Evolutionary conservation across 2,113 vertebrate species (phyloP), one percentile per base, ranked within the genome.

Genomic region (Sceloporus undulatus): DNA sequence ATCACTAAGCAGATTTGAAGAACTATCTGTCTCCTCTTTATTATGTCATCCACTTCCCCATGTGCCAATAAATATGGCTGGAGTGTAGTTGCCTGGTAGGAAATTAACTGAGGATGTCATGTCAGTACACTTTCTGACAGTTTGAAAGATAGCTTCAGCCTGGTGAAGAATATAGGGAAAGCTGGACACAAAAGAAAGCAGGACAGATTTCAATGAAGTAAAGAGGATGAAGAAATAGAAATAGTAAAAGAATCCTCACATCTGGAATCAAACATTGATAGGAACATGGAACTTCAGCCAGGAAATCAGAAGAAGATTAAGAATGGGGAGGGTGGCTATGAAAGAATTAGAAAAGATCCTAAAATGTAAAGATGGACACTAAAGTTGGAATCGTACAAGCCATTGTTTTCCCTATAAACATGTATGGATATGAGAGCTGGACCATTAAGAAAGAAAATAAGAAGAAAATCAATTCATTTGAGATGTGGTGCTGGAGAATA

Each of bases 51-150:
- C 79, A 42, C 59, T 59, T 73, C 54, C 81, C 73, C 74, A 74
- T 7, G 0, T 59, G 91, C 59, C 86, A 92, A 78, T 89, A 91
- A 91, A 91, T 10, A 76, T 40, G 88, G 91, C 89, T 0, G 0
- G 91, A 83, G 84, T 88, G 90, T 0, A 0, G 87, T 91, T 93
- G 89, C 90, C 91, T 75, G 78, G 83, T 65, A 0, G 2, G 74
- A 94, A 88, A 88, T 88, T 54, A 94, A 89, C 88, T 90, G 85
- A 90, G 91, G 88, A 75, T 88, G 87, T 93, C 84, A 73, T 87
- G 87, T 93, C 86, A 68, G 42, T 77, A 59, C 73, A 83, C 38
- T 91, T 92, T 82, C 84, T 80, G 68, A 54, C 59, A 79, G 62
- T 71, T 88, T 89, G 88, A 90, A 85, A 54, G 74, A 87, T 65